A percentile compares a stretch with the other conserved stretches of the same genome.
Evolutionary conservation across 2,113 vertebrate species (phyloP).

Genomic region (Gymnocephalus cernua): DNA sequence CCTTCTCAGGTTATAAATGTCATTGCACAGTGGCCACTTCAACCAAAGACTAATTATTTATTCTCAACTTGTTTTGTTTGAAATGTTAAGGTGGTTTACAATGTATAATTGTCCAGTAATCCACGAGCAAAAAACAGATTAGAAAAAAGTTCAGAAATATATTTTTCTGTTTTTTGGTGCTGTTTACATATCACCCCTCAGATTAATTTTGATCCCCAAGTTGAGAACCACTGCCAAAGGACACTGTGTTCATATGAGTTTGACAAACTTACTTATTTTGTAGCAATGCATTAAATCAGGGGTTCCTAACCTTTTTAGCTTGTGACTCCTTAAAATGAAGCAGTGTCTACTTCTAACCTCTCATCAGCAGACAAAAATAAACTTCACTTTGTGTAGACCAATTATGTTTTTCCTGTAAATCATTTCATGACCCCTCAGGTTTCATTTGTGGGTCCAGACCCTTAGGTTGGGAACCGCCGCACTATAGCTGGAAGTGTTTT

Average conservation of each 20-base stretch:
- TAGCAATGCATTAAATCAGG: background rate
- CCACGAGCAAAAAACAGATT: background rate
- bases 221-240: background rate
- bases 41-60: background rate
- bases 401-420: background rate
- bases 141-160: background rate
- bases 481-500: background rate
- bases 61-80: background rate
- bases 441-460: background rate
- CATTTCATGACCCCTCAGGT: background rate
- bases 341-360: background rate
- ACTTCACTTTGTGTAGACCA: background rate
- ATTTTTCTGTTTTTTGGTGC: background rate
- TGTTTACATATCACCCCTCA: no score
- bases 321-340: no score
- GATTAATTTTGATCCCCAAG: background rate
- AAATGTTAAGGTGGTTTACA: background rate
- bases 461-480: background rate
- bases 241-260: background rate
- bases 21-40: background rate
- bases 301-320: background rate
- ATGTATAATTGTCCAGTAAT: background rate
- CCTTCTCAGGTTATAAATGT: background rate
- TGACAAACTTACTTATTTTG: background rate
- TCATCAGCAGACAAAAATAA: background rate